Evolutionary conservation across 2,888 invertebrate genomes (phyloP).

Genomic region (Eugnorisma glareosa): DNA sequence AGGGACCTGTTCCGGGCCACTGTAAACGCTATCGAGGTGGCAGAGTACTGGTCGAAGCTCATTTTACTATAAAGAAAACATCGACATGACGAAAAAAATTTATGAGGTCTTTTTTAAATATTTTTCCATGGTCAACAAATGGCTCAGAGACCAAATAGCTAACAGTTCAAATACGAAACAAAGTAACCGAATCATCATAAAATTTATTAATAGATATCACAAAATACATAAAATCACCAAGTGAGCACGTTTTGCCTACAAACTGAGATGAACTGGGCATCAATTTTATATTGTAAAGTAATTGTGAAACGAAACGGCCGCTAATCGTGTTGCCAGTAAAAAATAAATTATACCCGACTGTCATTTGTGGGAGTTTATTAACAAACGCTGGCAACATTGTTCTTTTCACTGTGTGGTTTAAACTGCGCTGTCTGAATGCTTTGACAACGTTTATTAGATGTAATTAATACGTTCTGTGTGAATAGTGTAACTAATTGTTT

Average conservation of each 20-base stretch:
- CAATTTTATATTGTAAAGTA: constrained; percentile 78
- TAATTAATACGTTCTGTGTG: constrained; percentile 66
- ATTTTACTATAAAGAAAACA: not conserved
- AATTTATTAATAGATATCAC: constrained; percentile 66
- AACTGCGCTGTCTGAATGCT: constrained; percentile 54
- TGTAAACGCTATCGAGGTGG: not conserved
- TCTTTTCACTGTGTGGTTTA: constrained; percentile 68
- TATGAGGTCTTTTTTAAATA: not conserved
- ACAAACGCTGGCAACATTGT: constrained; percentile 72
- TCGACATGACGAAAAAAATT: not conserved
- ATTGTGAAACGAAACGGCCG: constrained; percentile 70
- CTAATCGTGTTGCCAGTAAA: constrained; percentile 76
- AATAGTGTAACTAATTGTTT: constrained; percentile 48
- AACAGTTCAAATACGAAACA: constrained; percentile 26
- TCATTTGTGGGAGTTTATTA: constrained; percentile 71
- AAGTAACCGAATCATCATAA: constrained; percentile 62
- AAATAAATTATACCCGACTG: constrained; percentile 74
- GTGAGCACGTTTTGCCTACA: constrained; percentile 59
- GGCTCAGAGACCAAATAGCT: not conserved
- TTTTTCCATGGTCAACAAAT: not conserved
- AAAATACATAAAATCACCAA: constrained; percentile 57
- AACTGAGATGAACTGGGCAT: constrained; percentile 61
- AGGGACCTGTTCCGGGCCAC: not conserved
- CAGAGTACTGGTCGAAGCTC: not conserved
- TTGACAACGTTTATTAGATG: constrained; percentile 65